Conservation (phyloP, 2,113 vertebrate genomes). For the Apodemus sylvaticus region DNA sequence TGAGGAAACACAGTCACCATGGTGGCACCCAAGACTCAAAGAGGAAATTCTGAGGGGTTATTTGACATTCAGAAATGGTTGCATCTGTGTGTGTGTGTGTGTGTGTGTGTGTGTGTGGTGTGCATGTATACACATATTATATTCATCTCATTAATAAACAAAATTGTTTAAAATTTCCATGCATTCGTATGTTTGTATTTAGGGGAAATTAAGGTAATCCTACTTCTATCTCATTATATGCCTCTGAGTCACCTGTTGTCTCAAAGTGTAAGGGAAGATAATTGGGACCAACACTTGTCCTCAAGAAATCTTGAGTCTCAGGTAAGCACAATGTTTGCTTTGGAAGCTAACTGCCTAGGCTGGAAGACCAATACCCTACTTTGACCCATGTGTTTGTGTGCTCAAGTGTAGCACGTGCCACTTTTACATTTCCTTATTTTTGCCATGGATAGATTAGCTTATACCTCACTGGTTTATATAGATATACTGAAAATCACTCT, state of each 20-base stretch:
- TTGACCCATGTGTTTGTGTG: not conserved
- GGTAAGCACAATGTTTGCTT: not conserved
- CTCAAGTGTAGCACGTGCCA: not conserved
- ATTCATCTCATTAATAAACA: not conserved
- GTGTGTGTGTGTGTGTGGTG: too few relatives aligned
- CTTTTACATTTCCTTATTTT: not conserved
- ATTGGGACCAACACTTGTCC: not conserved
- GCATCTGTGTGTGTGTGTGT: too few relatives aligned
- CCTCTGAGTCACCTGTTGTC: not conserved
- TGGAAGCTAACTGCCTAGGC: not conserved
- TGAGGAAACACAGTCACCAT: not conserved
- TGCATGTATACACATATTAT: not conserved
- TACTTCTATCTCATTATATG: not conserved
- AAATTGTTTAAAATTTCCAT: not conserved
- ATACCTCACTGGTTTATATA: not conserved
- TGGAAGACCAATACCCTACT: not conserved
- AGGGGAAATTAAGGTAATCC: not conserved
- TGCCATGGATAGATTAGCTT: not conserved
- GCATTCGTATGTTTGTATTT: not conserved
- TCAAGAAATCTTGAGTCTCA: not conserved
- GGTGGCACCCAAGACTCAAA: not conserved
- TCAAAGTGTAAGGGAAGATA: not conserved
- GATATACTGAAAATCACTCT: not conserved
- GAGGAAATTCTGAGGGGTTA: not conserved
- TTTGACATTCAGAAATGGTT: not conserved